These are phyloP conservation scores for Mormyrus proboscirostris DNA, from an alignment of 2,797 vertebrate genomes.

Conservation along the genomic window DNA sequence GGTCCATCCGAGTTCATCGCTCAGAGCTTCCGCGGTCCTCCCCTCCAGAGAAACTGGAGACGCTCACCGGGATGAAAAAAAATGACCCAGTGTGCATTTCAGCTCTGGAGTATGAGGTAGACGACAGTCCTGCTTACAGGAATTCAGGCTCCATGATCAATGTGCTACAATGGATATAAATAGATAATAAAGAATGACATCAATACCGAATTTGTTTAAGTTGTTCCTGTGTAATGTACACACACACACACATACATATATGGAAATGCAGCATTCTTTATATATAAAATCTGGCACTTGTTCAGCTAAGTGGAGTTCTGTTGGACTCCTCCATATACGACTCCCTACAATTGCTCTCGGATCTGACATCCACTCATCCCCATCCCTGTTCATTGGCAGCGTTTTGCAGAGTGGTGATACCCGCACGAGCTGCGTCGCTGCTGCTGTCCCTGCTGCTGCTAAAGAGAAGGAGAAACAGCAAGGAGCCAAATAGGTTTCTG, in stretches of 20 bases:
- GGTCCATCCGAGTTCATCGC: background rate
- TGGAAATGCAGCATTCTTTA: background rate
- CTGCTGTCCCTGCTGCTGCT: background rate
- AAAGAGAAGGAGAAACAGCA: background rate
- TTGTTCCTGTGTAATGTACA: background rate
- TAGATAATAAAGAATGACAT: conserved; percentile 6
- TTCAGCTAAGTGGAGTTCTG: background rate
- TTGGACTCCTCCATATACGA: background rate
- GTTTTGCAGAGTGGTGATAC: background rate
- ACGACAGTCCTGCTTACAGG: background rate
- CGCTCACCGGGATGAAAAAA: background rate
- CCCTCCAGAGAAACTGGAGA: conserved; percentile 9
- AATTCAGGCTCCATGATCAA: background rate
- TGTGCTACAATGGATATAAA: conserved; percentile 3
- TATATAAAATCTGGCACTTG: background rate
- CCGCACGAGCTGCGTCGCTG: background rate
- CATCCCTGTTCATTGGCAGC: background rate
- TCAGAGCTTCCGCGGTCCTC: background rate
- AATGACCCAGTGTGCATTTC: conserved; percentile 1
- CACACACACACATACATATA: background rate
- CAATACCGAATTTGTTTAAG: background rate
- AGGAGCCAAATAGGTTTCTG: background rate
- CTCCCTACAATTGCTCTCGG: background rate
- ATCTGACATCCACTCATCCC: background rate
- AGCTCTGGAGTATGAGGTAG: background rate